phyloP scores from a whole-genome alignment of 1,140 invertebrate genomes.

The Tribolium madens region DNA sequence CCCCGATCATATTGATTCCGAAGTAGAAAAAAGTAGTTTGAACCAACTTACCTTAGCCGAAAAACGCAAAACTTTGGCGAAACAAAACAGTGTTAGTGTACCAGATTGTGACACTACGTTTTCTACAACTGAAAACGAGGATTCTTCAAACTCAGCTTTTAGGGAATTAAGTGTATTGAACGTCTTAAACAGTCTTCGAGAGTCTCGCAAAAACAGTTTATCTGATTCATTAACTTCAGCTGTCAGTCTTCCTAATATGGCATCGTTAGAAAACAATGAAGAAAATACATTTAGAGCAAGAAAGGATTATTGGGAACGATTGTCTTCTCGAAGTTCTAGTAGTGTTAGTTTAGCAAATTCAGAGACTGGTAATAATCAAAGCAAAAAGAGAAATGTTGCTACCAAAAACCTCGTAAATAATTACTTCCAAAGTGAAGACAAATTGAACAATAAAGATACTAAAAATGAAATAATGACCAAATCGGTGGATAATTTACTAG shows the following conservation, averaged over 20 bases:
- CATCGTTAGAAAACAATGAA: not conserved
- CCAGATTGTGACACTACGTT: slow-evolving; percentile 3
- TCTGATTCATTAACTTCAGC: not conserved
- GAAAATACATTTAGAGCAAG: not conserved
- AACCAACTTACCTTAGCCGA: slow-evolving; percentile 9
- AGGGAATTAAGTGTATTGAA: slow-evolving; percentile 46
- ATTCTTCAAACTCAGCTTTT: slow-evolving; percentile 19
- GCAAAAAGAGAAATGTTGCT: not conserved
- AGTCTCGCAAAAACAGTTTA: slow-evolving; percentile 7
- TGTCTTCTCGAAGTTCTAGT: slow-evolving; percentile 38
- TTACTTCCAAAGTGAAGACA: not conserved
- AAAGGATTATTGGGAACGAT: slow-evolving; percentile 46
- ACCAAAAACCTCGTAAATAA: slow-evolving; percentile 33
- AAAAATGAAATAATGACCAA: slow-evolving; percentile 8
- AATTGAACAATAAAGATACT: not conserved
- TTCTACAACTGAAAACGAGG: slow-evolving; percentile 31
- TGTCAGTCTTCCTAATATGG: slow-evolving; percentile 47
- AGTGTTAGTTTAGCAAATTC: slow-evolving; percentile 17
- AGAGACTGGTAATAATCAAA: not conserved
- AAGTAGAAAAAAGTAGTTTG: slow-evolving; percentile 46
- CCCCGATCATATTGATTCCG: slow-evolving; percentile 55
- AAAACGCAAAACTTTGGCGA: slow-evolving; percentile 23
- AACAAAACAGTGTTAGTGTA: slow-evolving; percentile 9
- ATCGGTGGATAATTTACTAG: slow-evolving; percentile 46
- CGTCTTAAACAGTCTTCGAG: slow-evolving; percentile 32